Conservation (phyloP, 2,888 invertebrate species). For the Bugula neritina region DNA sequence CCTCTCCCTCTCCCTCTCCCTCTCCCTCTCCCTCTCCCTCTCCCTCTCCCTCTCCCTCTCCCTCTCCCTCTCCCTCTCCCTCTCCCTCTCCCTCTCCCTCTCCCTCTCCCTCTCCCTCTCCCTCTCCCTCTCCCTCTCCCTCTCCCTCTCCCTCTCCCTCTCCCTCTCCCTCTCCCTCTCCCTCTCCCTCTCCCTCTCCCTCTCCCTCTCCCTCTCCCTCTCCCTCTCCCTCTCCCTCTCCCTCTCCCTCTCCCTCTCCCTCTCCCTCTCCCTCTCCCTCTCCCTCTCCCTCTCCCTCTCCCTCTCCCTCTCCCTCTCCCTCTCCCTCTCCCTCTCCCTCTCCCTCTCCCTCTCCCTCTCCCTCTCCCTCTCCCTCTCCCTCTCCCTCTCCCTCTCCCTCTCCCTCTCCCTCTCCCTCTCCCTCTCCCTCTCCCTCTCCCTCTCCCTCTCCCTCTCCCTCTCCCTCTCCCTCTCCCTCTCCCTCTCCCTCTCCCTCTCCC, state of each 20-base stretch:
- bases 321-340: conserved; percentile 28
- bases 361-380: conserved; percentile 26
- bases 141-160: conserved; percentile 6
- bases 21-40: conserved; percentile 28
- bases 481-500: conserved; percentile 6
- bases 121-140: conserved; percentile 1
- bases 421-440: conserved; percentile 27
- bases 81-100: conserved; percentile 11
- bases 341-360: conserved; percentile 28
- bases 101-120: conserved; percentile 6
- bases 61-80: conserved; percentile 28
- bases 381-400: conserved; percentile 28
- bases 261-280: conserved; percentile 26
- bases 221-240: conserved; percentile 28
- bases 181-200: conserved; percentile 26
- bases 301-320: conserved; percentile 28
- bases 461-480: conserved; percentile 28
- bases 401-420: conserved; percentile 28
- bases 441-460: conserved; percentile 28
- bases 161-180: conserved; percentile 10
- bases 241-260: conserved; percentile 28
- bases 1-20: conserved; percentile 5
- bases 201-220: conserved; percentile 28
- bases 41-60: conserved; percentile 28
- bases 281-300: conserved; percentile 28